Conservation (phyloP, 2,797 vertebrate species). For the Crypturellus tataupa region DNA sequence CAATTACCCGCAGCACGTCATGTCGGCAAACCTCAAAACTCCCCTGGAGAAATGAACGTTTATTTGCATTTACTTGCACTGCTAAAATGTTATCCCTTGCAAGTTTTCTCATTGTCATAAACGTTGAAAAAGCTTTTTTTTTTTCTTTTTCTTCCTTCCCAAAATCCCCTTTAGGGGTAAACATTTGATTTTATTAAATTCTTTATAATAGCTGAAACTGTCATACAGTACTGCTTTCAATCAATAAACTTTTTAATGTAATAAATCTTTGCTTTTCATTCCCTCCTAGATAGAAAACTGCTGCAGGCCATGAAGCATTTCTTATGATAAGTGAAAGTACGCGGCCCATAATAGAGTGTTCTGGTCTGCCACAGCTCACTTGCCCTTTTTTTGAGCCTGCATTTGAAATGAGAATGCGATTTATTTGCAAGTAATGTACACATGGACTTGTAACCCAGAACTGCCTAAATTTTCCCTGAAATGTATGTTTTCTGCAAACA, state of each 20-base stretch:
- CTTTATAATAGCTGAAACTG: conserved; percentile 54
- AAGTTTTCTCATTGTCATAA: conserved; percentile 49
- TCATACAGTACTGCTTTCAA: conserved; percentile 41
- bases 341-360: conserved; percentile 35
- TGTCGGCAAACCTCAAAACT: conserved; percentile 47
- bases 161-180: conserved; percentile 62
- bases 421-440: conserved; percentile 3
- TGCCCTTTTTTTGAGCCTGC: conserved; percentile 40
- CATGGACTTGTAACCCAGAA: background rate
- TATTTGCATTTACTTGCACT: conserved; percentile 67
- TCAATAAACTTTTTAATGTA: conserved; percentile 55
- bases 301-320: conserved; percentile 72
- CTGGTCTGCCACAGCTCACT: conserved; percentile 1
- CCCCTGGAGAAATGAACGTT: conserved; percentile 37
- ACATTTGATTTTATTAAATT: conserved; percentile 76
- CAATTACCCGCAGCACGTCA: conserved; percentile 37
- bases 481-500: background rate
- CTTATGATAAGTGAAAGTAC: conserved; percentile 66
- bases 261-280: conserved; percentile 69
- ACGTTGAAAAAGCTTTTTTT: conserved; percentile 11
- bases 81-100: conserved; percentile 31
- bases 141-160: no score
- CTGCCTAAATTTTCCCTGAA: background rate
- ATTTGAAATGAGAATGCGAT: conserved; percentile 45
- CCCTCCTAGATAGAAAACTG: conserved; percentile 44